Evolutionary conservation across 2,113 vertebrate genomes (phyloP), one percentile per base, ranked within the genome.

Genomic region (Tragelaphus strepsiceros): DNA sequence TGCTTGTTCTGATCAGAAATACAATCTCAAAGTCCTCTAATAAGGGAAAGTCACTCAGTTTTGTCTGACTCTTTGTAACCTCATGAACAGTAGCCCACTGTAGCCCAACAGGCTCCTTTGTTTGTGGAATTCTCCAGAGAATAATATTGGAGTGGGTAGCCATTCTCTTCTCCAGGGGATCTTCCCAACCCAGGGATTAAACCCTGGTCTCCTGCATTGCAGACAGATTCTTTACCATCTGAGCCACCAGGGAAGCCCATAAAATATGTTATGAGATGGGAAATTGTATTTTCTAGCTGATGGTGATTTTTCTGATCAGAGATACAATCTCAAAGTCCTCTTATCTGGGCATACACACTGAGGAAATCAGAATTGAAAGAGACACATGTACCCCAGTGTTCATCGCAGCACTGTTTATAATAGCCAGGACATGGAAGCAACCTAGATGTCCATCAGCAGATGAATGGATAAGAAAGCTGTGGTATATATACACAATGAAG

Each of bases 251-350:
- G 35, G 22, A 43, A 77, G 35, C 12, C 7, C 13, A 71, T 56
- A 80, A 88, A 92, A 53, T 95, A 64, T 46, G 9, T 24, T 91
- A 58, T 71, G 9, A 84, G 9, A 53, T 53, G 10, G 14, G 7
- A 93, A 71, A 90, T 81, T 56, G 28, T 15, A 39, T 84, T 90
- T 95, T 93, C 9, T 2, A 85, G 13, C 5, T 90, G 51, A 59
- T 84, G 19, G 6, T 86, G 9, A 7, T 94, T 56, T 4, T 90
- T 96, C 26, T 80, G 21, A 30, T 77, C 30, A 90, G 15, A 83
- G 5, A 78, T 30, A 19, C 7, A 84, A 54, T 91, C 7, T 92
- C 58, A 58, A 87, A 58, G 17, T 74, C 30, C 6, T 87, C 14
- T 93, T 61, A 64, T 15, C 21, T 62, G 17, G 43, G 43, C 5